Conservation (phyloP, 2,888 invertebrate genomes). For the Rugalucina vietnamica region DNA sequence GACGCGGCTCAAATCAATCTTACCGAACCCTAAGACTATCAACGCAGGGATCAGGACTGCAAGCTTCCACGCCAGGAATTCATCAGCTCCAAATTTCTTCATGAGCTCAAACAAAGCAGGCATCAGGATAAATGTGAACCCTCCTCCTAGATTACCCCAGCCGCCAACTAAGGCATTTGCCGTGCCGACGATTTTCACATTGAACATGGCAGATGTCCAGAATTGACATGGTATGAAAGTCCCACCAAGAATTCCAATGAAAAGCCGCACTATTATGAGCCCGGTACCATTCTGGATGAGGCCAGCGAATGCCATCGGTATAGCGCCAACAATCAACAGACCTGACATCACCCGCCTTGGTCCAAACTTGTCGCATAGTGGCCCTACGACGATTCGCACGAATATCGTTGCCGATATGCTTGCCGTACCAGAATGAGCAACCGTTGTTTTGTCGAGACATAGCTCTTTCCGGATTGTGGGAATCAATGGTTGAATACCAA, state of each 20-base stretch:
- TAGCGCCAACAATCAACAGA: slow-evolving; percentile 37
- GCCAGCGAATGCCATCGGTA: slow-evolving; percentile 47
- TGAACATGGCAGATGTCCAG: slow-evolving; percentile 53
- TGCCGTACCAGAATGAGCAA: slow-evolving; percentile 39
- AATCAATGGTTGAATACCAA: slow-evolving; percentile 50
- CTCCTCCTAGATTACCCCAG: slow-evolving; percentile 48
- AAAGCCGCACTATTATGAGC: slow-evolving; percentile 38
- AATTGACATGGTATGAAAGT: slow-evolving; percentile 51
- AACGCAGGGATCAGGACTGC: slow-evolving; percentile 18
- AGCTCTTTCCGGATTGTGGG: slow-evolving; percentile 53
- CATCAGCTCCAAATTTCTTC: slow-evolving; percentile 25
- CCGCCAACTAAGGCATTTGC: slow-evolving; percentile 53
- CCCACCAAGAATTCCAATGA: slow-evolving; percentile 49
- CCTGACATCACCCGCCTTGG: slow-evolving; percentile 44
- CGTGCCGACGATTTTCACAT: slow-evolving; percentile 46
- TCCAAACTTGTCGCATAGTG: slow-evolving; percentile 51
- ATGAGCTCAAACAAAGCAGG: slow-evolving; percentile 34
- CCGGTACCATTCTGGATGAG: slow-evolving; percentile 29
- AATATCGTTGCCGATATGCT: slow-evolving; percentile 45
- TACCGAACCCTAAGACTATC: slow-evolving; percentile 10
- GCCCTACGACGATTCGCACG: slow-evolving; percentile 43
- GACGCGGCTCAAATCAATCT: no score
- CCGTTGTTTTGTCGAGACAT: slow-evolving; percentile 21
- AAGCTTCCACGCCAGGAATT: slow-evolving; percentile 16
- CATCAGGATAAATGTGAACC: slow-evolving; percentile 14